Conservation (phyloP, 2,113 vertebrate species). For the Micronycteris hirsuta region DNA sequence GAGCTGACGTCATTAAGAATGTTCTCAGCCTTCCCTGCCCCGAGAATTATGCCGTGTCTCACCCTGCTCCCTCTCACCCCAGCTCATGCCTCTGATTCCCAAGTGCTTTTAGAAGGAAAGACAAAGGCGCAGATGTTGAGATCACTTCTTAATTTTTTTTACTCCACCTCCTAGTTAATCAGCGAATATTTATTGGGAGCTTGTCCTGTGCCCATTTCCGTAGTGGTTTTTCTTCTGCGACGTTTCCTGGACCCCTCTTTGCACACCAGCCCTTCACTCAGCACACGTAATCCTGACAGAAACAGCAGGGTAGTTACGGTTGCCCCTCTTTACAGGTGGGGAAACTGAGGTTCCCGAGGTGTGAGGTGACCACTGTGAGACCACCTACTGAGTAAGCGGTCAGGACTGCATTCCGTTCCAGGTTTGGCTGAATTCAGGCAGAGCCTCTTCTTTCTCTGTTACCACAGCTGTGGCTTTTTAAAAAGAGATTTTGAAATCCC, state of each 20-base stretch:
- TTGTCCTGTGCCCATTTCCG: background rate
- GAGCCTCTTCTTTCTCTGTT: background rate
- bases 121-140: background rate
- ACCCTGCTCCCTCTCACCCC: background rate
- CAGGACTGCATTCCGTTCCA: background rate
- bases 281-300: fast-evolving
- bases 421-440: background rate
- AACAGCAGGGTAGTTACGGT: background rate
- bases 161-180: background rate
- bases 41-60: background rate
- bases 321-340: background rate
- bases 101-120: background rate
- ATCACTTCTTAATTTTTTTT: background rate
- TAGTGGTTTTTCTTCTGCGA: background rate
- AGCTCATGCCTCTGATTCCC: background rate
- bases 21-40: slow-evolving; percentile 34
- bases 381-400: background rate
- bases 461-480: background rate
- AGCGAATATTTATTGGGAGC: background rate
- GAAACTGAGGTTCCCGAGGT: background rate
- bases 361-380: background rate
- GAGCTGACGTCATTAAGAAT: slow-evolving; percentile 48
- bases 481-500: background rate
- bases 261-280: background rate
- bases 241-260: background rate